Evolutionary conservation across 2,888 invertebrate genomes (phyloP).

Genomic region (Xylocampa areola): DNA sequence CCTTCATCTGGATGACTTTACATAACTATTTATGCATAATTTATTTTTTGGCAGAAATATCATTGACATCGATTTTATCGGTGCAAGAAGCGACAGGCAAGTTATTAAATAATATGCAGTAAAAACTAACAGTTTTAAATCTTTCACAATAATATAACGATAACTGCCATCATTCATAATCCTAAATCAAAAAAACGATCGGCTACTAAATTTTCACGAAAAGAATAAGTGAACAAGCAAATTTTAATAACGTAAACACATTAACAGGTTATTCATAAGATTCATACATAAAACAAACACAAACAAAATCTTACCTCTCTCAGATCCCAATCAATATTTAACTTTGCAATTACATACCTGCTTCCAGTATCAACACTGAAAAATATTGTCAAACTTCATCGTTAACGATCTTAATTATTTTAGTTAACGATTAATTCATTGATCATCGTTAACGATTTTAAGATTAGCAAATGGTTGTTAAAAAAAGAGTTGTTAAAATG

Average conservation of each 20-base stretch:
- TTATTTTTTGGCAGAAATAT: conserved; percentile 81
- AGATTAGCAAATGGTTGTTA: background rate
- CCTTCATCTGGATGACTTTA: background rate
- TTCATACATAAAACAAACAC: too few species aligned
- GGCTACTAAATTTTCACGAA: background rate
- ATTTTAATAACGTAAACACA: too few species aligned
- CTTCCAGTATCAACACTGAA: background rate
- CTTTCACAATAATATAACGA: background rate
- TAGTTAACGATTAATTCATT: background rate
- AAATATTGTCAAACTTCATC: background rate
- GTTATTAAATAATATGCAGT: conserved; percentile 56
- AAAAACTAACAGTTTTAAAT: conserved; percentile 32
- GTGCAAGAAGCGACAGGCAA: conserved; percentile 77
- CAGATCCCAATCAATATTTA: background rate
- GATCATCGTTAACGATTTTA: too few species aligned
- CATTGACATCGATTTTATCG: conserved; percentile 79
- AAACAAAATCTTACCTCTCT: background rate
- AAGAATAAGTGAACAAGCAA: too few species aligned
- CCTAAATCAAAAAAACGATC: background rate
- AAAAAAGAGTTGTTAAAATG: background rate
- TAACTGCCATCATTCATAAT: background rate
- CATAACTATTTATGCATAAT: conserved; percentile 10
- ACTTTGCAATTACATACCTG: background rate
- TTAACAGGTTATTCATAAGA: too few species aligned
- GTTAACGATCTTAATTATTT: background rate